Evolutionary conservation across 2,888 invertebrate genomes (phyloP), one percentile per base, ranked within the genome.

Genomic region (Caenorhabditis virilis): DNA sequence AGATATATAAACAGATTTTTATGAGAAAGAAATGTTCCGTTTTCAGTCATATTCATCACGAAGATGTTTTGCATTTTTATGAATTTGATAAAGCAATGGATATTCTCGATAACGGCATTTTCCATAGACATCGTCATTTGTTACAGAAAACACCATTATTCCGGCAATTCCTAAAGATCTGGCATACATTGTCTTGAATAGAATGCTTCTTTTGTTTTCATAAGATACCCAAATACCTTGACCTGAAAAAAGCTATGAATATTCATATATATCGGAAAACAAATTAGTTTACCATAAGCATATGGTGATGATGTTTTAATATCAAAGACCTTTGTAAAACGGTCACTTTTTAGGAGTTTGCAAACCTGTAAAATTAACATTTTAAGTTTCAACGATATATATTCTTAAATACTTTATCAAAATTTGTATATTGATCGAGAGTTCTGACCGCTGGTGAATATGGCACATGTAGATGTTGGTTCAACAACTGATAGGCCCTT

Each of bases 181-280:
- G 1, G 90, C 88, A 84, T 87, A 91, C 60, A 86, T 85, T 0
- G 89, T 86, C 86, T 89, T 73, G 50, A 82, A 83, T 27, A 56
- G 25, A 51, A 72, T 49, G 36, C 74, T 75, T 23, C 55, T 7
- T 11, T 87, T 86, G 77, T 90, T 88, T 67, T 93, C 93, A 82
- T 89, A 92, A 0, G 92, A 91, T 41, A 92, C 87, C 93, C 93
- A 93, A 76, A 92, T 90, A 22, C 62, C 52, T 16, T 86, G n/a
- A n/a, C 72, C 69, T 43, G 15, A 59, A 59, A 42, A 27, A 35
- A 1, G 13, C 6, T n/a, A 39, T 38, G 33, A 13, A 33, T 16
- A 20, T 15, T 52, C 18, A 20, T 5, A 38, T 6, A 38, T n/a
- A 6, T 11, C 38, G n/a, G n/a, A 38, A 5, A 6, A 38, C n/a